Conservation (phyloP, 2,888 invertebrate genomes). For the Megalurothrips usitatus region DNA sequence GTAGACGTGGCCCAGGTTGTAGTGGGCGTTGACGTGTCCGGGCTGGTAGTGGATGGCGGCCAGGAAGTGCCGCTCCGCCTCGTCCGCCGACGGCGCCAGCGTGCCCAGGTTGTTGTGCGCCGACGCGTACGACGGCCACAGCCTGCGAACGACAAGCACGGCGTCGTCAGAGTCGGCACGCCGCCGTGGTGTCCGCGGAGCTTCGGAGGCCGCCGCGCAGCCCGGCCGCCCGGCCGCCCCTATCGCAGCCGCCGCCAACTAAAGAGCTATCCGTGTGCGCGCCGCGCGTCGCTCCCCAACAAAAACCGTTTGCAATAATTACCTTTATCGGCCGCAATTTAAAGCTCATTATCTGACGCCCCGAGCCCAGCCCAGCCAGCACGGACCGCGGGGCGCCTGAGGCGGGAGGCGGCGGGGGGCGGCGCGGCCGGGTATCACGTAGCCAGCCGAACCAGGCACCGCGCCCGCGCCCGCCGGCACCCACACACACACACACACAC, state of each 20-base stretch:
- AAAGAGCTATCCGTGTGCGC: neutral
- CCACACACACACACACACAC: too few species aligned
- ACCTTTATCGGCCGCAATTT: constrained; percentile 13
- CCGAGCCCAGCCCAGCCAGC: neutral
- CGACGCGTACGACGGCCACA: constrained; percentile 80
- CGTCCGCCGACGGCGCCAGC: constrained; percentile 56
- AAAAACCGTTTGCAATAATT: constrained; percentile 13
- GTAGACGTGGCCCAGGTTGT: constrained; percentile 76
- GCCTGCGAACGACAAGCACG: constrained; percentile 50
- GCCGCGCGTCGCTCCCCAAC: neutral
- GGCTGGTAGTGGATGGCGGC: constrained; percentile 67
- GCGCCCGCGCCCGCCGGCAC: too few species aligned
- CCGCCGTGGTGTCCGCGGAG: too few species aligned
- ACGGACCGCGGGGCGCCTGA: too few species aligned
- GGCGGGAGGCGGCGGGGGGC: too few species aligned
- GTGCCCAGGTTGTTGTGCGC: constrained; percentile 86
- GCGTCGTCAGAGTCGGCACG: too few species aligned
- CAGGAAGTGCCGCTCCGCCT: constrained; percentile 73
- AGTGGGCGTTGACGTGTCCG: constrained; percentile 76
- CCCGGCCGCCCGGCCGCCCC: neutral
- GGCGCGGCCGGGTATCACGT: too few species aligned
- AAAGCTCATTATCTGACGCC: constrained; percentile 3
- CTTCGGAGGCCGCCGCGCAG: neutral
- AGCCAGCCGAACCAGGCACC: too few species aligned
- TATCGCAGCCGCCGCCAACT: neutral